Evolutionary conservation across 2,797 vertebrate species (phyloP).

Genomic region (Botia almorhae): DNA sequence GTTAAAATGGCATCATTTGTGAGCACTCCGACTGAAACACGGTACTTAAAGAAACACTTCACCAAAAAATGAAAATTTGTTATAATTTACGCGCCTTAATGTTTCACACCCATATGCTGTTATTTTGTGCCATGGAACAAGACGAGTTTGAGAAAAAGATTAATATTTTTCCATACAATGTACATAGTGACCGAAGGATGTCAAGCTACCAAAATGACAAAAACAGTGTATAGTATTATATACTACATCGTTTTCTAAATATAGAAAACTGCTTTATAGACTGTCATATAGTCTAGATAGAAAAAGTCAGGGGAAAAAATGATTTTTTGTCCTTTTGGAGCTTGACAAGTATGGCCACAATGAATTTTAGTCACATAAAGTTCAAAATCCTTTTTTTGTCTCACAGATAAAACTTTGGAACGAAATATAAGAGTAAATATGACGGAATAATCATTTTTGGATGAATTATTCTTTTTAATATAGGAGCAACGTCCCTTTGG

Average conservation of each 20-base stretch:
- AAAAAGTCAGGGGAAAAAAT: no score
- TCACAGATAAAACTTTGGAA: background rate
- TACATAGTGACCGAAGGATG: no score
- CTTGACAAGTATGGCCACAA: background rate
- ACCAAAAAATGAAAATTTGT: background rate
- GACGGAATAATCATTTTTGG: background rate
- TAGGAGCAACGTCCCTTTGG: background rate
- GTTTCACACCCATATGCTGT: background rate
- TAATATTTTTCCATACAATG: background rate
- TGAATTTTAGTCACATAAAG: no score
- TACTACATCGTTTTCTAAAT: no score
- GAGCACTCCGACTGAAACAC: background rate
- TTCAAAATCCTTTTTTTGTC: background rate
- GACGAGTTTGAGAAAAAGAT: background rate
- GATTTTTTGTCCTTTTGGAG: background rate
- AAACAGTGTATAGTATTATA: no score
- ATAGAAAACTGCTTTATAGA: no score
- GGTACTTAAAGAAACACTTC: background rate
- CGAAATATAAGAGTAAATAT: background rate
- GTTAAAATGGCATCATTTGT: slow-evolving; percentile 18
- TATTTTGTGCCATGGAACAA: background rate
- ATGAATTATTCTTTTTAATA: background rate
- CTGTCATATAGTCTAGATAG: no score
- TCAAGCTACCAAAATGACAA: background rate
- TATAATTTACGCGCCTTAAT: background rate